Base-by-base conservation (phyloP, 2,797 vertebrate species). In the Acanthurus lineatus region DNA sequence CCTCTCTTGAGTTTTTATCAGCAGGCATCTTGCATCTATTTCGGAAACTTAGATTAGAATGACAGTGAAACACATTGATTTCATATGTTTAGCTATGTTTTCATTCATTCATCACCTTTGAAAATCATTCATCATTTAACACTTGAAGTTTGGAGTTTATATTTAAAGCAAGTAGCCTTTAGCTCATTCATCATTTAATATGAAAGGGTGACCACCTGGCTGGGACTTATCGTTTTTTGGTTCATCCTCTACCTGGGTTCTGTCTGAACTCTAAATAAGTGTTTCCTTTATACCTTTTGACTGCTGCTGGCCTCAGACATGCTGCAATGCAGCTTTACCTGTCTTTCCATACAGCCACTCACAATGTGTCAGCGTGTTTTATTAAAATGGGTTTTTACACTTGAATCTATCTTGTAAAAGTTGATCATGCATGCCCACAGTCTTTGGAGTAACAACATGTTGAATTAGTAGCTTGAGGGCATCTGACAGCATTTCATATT, bases 131-230 rank as follows among this genome's bases (percentile, higher is more conserved):
- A 59, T 35, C 20, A 15, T 69, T 38, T 2, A 64, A 45, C 44
- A 73, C 44, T 10, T 56, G 5, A 45, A 45, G 49, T 4, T 63
- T 65, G 62, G 28, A 42, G 69, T 58, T 19, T 20, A 54, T 19
- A 62, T 54, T 64, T 4, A 15, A 32, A 48, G 19, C 16, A 32
- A 38, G 28, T 51, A 57, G 20, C 17, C 12, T 60, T 15, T 9
- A 28, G 54, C 59, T 35, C 67, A 47, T 59, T 74, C 48, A 71
- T 82, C 57, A 69, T 69, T 77, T 73, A 67, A 67, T 63, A 42
- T 19, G 38, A 56, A 52, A 38, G 32, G 25, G 10, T 25, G 38
- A 47, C 15, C 51, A 54, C 25, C 60, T 66, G 60, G 17, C 47
- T 64, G 22, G 48, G 32, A 52, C 57, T 42, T 32, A 3, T 44